Base-by-base conservation (phyloP, 2,797 vertebrate species). In the Halcyon badia region DNA sequence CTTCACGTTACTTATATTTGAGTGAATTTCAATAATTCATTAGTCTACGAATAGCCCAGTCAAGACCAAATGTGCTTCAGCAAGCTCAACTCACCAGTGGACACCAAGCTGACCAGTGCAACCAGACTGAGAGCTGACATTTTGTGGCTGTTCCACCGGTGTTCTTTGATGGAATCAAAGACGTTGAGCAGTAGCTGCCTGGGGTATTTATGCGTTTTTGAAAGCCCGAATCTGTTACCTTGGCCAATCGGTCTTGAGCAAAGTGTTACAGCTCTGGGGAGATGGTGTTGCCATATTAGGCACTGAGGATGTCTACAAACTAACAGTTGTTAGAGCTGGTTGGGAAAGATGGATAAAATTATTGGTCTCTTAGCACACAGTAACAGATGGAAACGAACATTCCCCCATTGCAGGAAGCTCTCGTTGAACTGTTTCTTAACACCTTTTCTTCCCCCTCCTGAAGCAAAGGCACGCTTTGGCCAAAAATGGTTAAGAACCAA, bases 51-150 rank as follows among this genome's bases (percentile, higher is more conserved):
- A 25, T 89, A 91, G 70, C 28, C 25, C 49, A 9, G 5, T 14
- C 31, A 58, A 86, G 42, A 52, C 57, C 62, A 90, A 22, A 7
- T 24, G 11, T 37, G 14, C 3, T 14, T 22, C 2, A 49, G 30
- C n/a, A n/a, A 25, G 58, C 30, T 13, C 73, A 73, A 97, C 97
- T 97, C 86, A 97, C 97, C 96, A 75, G 88, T 48, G 75, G 91
- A 93, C 78, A 94, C 90, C 90, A 97, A 13, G 88, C 85, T 96
- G 95, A 95, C 68, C 91, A 96, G 83, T 28, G 90, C 16, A 3
- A 97, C 76, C 81, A 97, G 57, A 1, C 75, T 78, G 83, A 97
- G 94, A 9, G 86, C 73, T 76, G 95, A 0, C 97, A 97, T 97
- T 25, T 15, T 90, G 88, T 17, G 71, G 65, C 68, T 1, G 31